Evolutionary conservation across 2,888 invertebrate species (phyloP).

Genomic region (Leptopilina drosophilae): DNA sequence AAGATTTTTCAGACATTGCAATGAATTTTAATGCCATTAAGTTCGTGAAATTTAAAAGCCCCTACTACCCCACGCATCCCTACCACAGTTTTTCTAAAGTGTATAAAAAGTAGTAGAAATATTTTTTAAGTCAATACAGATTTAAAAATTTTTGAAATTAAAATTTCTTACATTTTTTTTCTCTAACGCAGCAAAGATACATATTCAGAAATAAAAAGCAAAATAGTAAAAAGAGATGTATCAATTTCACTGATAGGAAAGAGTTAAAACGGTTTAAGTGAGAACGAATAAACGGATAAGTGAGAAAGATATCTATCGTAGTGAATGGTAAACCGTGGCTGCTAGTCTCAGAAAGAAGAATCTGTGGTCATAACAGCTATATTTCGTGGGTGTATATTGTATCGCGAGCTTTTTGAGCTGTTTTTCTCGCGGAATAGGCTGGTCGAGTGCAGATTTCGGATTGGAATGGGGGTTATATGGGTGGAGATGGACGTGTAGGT

Average conservation of each 20-base stretch:
- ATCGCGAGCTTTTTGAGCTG: constrained; percentile 66
- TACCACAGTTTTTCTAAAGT: too few relatives aligned
- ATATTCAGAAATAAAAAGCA: not conserved
- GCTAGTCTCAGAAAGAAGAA: constrained; percentile 52
- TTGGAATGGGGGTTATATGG: constrained; percentile 50
- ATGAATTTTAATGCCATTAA: too few relatives aligned
- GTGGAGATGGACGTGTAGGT: constrained; percentile 69
- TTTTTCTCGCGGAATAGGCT: constrained; percentile 56
- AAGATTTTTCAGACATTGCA: too few relatives aligned
- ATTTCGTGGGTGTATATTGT: constrained; percentile 63
- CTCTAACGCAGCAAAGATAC: not conserved
- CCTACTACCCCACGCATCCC: too few relatives aligned
- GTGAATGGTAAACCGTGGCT: constrained; percentile 56
- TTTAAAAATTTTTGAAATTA: too few relatives aligned
- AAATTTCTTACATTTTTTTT: too few relatives aligned
- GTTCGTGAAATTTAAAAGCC: too few relatives aligned
- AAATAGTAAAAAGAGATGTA: constrained; percentile 39
- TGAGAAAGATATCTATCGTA: constrained; percentile 52
- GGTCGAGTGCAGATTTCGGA: constrained; percentile 45
- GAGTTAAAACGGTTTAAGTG: constrained; percentile 51
- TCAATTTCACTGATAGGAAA: not conserved
- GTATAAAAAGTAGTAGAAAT: too few relatives aligned
- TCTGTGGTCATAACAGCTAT: constrained; percentile 43
- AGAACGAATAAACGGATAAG: too few relatives aligned
- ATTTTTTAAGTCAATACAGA: too few relatives aligned